A percentile compares a stretch with the other conserved stretches of the same genome.
Conservation (phyloP, 37 sponge, comb jelly and placozoan species). For the Cliona cf. orientalis region DNA sequence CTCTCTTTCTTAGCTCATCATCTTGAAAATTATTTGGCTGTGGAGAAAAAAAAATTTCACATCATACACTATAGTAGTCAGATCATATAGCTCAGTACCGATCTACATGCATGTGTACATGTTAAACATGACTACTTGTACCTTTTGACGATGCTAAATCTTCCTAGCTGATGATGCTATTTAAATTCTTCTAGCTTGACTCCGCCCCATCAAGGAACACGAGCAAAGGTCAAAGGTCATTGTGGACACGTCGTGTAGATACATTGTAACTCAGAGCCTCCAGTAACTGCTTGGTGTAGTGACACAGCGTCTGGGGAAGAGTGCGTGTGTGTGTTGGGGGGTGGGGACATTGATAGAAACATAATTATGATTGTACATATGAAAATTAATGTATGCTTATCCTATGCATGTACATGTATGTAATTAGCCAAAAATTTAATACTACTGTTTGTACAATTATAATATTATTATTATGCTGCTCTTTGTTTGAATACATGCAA, state of each 20-base stretch:
- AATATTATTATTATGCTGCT: too few species aligned
- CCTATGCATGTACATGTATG: constrained; percentile 60
- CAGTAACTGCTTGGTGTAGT: constrained; percentile 65
- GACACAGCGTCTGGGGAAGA: constrained; percentile 46
- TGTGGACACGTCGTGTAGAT: constrained; percentile 79
- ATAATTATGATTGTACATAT: background rate
- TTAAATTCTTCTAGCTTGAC: too few species aligned
- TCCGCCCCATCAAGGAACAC: constrained; percentile 55
- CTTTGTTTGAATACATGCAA: constrained; percentile 75
- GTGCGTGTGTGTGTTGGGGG: too few species aligned
- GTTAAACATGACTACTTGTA: background rate
- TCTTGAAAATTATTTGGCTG: too few species aligned
- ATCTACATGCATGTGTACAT: background rate
- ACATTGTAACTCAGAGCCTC: constrained; percentile 74
- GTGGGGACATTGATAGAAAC: background rate
- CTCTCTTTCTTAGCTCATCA: too few species aligned
- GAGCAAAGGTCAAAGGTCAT: constrained; percentile 66
- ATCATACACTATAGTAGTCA: too few species aligned
- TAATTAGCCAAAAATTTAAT: constrained; percentile 47
- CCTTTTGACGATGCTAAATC: constrained; percentile 69
- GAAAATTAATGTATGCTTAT: background rate
- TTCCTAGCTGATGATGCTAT: too few species aligned
- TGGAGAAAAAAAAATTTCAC: too few species aligned
- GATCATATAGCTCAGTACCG: too few species aligned
- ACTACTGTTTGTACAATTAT: too few species aligned